Conservation (phyloP, 2,797 vertebrate species). For the Percopsis omiscomaycus region DNA sequence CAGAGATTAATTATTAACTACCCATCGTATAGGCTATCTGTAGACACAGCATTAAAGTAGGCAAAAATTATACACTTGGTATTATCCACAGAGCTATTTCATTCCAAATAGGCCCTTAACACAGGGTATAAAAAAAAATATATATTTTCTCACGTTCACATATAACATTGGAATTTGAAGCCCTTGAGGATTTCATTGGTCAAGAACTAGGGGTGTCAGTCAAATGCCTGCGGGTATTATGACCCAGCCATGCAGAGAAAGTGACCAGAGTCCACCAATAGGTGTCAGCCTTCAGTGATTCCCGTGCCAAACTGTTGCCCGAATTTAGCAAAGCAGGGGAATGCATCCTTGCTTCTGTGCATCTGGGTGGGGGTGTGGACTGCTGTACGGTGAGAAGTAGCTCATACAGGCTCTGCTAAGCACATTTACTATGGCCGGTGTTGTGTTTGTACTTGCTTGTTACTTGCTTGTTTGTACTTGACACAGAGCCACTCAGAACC, state of each 20-base stretch:
- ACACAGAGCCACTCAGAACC: constrained; percentile 37
- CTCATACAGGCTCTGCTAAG: no score
- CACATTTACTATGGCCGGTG: no score
- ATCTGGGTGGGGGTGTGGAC: constrained; percentile 31
- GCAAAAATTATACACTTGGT: constrained; percentile 24
- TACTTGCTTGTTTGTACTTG: no score
- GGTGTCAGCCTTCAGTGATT: constrained; percentile 73
- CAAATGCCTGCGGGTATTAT: constrained; percentile 52
- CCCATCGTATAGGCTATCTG: background rate
- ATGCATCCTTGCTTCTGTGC: constrained; percentile 16
- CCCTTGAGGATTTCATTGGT: constrained; percentile 48
- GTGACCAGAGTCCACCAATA: constrained; percentile 67
- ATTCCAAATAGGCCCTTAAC: constrained; percentile 43
- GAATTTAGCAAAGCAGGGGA: constrained; percentile 27
- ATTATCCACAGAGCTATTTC: constrained; percentile 36
- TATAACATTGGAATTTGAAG: constrained; percentile 56
- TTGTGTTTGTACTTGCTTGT: no score
- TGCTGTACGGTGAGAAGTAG: no score
- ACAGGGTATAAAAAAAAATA: constrained; percentile 30
- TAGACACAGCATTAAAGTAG: constrained; percentile 34
- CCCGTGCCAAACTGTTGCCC: constrained; percentile 24
- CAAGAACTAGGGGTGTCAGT: background rate
- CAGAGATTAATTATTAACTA: background rate
- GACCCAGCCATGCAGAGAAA: constrained; percentile 37
- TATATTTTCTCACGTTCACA: constrained; percentile 25